Percentiles rank a stretch among this genome's conserved stretches.
Evolutionary conservation across 2,113 vertebrate genomes (phyloP).

Genomic region (Emydura subglobosa): DNA sequence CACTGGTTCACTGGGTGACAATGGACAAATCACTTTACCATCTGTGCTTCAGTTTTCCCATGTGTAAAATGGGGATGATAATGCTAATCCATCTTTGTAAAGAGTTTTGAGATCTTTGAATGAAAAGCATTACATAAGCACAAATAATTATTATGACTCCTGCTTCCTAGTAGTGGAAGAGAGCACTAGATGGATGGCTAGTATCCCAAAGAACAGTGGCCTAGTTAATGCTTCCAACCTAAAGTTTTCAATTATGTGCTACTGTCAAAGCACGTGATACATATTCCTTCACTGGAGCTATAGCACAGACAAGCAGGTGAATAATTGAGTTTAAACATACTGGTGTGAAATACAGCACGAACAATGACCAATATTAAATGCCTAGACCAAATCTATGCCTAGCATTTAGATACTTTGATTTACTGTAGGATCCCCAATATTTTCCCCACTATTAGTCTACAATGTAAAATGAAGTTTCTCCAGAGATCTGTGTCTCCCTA

Average conservation of each 20-base stretch:
- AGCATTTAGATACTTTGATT: background rate
- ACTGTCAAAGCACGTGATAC: background rate
- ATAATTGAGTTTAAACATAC: accelerated
- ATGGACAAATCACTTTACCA: background rate
- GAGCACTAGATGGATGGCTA: background rate
- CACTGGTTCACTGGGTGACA: background rate
- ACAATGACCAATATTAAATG: background rate
- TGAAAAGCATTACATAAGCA: background rate
- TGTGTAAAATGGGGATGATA: background rate
- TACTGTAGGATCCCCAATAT: background rate
- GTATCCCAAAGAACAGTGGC: background rate
- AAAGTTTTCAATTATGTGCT: background rate
- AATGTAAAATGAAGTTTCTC: background rate
- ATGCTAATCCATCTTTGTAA: background rate
- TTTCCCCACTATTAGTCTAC: background rate
- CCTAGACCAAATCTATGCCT: background rate
- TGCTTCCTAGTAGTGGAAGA: background rate
- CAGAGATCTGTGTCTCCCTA: background rate
- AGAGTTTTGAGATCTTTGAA: background rate
- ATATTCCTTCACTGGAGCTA: background rate
- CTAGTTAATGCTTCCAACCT: background rate
- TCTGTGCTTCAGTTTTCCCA: background rate
- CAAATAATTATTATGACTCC: background rate
- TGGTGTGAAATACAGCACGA: background rate
- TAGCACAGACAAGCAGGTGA: background rate